Base-by-base conservation (phyloP, 2,888 invertebrate genomes). In the Ichneumoninae sp. region DNA sequence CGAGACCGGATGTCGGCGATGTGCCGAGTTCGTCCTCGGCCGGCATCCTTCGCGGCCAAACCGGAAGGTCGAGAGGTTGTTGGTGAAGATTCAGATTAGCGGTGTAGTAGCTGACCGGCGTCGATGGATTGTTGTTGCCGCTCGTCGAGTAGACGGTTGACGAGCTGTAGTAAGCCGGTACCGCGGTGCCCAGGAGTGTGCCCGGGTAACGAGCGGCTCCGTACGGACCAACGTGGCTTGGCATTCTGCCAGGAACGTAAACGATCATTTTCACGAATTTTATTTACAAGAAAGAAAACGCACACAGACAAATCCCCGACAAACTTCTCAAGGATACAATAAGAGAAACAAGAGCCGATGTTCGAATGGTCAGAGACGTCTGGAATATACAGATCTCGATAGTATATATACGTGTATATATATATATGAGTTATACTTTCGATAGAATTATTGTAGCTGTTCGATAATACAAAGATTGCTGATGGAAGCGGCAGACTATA, bases 201-300 rank as follows among this genome's bases (percentile, higher is more conserved):
- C 92, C 91, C 90, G 92, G 91, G 87, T 92, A 92, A 89, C 92
- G 92, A 90, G 92, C 92, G 81, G 89, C 90, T 88, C 92, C 92
- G 91, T 93, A 93, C 83, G 91, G 90, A 83, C 91, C 91, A 88
- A 92, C 91, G 90, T 92, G 92, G 90, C 84, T 92, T 90, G 93
- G 93, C 93, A 94, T 93, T 93, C 93, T 94, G 90, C 93, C 93
- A 87, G 93, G 93, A 87, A 93, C 93, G 91, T 93, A 93, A 91
- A 93, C 91, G 88, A 94, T 94, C 93, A 94, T 93, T 88, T 88
- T 92, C 82, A 33, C 83, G 73, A 47, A 70, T 50, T 71, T 22
- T 54, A 80, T 44, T 22, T 13, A 0, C 0, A 10, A 44, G 71
- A 19, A 60, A 69, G 26, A 75, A 57, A 8, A 63, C 40, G 5